Evolutionary conservation across 2,888 invertebrate genomes (phyloP).

Genomic region (Rotaria macrura): DNA sequence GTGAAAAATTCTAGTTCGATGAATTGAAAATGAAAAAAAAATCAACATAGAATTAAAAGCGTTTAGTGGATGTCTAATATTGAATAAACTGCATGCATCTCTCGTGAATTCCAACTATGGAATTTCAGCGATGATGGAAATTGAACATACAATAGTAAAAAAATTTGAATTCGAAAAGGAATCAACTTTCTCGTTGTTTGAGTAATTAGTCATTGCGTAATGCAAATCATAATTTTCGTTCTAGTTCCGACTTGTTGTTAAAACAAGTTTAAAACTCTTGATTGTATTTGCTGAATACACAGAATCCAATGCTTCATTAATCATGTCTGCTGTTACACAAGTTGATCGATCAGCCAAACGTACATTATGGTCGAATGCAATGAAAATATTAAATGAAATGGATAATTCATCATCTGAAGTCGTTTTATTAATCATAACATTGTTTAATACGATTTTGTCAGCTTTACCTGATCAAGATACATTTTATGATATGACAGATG

Average conservation of each 20-base stretch:
- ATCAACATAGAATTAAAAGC: too few species aligned
- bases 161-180: too few species aligned
- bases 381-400: slow-evolving; percentile 64
- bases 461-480: slow-evolving; percentile 86
- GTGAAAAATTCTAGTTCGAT: too few species aligned
- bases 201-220: too few species aligned
- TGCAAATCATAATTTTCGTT: slow-evolving; percentile 17
- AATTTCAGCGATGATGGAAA: too few species aligned
- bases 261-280: slow-evolving; percentile 87
- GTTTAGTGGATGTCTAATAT: too few species aligned
- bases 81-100: too few species aligned
- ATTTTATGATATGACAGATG: slow-evolving; percentile 92
- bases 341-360: slow-evolving; percentile 51
- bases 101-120: too few species aligned
- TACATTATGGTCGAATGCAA: slow-evolving; percentile 65
- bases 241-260: slow-evolving; percentile 81
- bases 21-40: too few species aligned
- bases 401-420: slow-evolving; percentile 23
- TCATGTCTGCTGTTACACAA: slow-evolving; percentile 74
- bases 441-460: slow-evolving; percentile 59
- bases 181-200: not conserved
- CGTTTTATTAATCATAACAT: slow-evolving; percentile 29
- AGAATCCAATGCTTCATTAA: slow-evolving; percentile 78
- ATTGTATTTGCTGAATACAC: slow-evolving; percentile 96
- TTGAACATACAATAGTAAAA: too few species aligned